These are phyloP conservation scores for Tetraneura akinire DNA, from an alignment of 1,140 invertebrate genomes.

Conservation along the genomic window DNA sequence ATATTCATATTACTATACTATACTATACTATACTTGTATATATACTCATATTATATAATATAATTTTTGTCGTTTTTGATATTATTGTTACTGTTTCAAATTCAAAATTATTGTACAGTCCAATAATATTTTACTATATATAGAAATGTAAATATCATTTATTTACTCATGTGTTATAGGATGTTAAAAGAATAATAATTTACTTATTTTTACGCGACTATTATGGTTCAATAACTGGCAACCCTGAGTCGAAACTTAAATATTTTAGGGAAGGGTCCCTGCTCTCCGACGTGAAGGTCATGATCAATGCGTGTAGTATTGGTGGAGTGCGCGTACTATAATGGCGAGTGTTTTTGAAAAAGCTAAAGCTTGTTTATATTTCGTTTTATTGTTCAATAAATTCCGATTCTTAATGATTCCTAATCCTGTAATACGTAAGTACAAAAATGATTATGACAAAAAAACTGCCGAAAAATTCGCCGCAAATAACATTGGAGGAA, in stretches of 20 bases:
- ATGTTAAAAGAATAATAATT: conserved; percentile 1
- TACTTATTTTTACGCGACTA: not conserved
- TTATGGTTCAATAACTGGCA: conserved; percentile 21
- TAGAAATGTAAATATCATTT: too few relatives aligned
- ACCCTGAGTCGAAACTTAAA: conserved; percentile 16
- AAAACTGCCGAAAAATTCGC: not conserved
- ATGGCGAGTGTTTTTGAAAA: conserved; percentile 19
- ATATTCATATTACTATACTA: too few relatives aligned
- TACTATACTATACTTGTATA: too few relatives aligned
- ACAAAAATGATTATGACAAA: conserved; percentile 20
- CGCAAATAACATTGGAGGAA: not conserved
- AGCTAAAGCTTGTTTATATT: not conserved
- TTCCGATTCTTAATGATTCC: not conserved
- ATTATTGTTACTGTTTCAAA: too few relatives aligned
- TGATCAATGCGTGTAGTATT: not conserved
- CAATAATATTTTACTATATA: too few relatives aligned
- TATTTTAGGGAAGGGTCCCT: not conserved
- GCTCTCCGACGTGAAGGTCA: not conserved
- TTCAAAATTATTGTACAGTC: too few relatives aligned
- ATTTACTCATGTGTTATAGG: too few relatives aligned
- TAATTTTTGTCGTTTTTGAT: too few relatives aligned
- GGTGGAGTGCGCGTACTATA: not conserved
- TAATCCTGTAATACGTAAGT: not conserved
- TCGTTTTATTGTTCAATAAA: not conserved
- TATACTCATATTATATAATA: too few relatives aligned